Evolutionary conservation across 2,113 vertebrate species (phyloP).

Genomic region (Gasterosteus aculeatus): DNA sequence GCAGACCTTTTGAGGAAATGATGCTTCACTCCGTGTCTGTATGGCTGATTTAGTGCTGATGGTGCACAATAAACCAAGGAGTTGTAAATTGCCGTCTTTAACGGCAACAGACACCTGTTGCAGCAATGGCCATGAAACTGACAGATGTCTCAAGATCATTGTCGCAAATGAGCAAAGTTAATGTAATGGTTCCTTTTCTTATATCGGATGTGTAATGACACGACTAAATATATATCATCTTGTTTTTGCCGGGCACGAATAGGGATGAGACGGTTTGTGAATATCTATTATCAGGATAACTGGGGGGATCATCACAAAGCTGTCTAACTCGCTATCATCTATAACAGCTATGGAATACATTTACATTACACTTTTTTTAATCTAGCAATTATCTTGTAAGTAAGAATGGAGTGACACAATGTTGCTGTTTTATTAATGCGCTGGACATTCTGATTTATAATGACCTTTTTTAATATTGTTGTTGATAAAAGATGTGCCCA

Average conservation of each 20-base stretch:
- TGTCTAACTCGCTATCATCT: too few species aligned
- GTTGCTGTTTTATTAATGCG: too few species aligned
- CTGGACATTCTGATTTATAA: too few species aligned
- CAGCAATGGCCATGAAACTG: background rate
- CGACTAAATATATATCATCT: background rate
- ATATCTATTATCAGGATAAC: too few species aligned
- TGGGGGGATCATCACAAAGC: too few species aligned
- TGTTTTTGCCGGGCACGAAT: background rate
- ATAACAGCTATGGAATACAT: too few species aligned
- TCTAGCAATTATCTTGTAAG: too few species aligned
- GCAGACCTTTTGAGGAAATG: conserved; percentile 52
- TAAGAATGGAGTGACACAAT: too few species aligned
- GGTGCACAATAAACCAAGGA: conserved; percentile 42
- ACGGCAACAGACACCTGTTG: conserved; percentile 14
- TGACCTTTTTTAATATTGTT: too few species aligned
- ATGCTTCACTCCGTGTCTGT: conserved; percentile 27
- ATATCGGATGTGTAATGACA: background rate
- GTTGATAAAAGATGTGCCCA: too few species aligned
- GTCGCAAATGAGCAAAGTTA: conserved; percentile 1
- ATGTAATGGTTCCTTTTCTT: background rate
- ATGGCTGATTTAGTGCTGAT: conserved; percentile 49
- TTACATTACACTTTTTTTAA: too few species aligned
- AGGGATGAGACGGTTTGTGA: background rate
- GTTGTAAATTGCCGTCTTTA: conserved; percentile 35
- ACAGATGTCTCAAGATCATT: background rate